Percentiles rank a stretch among this genome's conserved stretches.
Evolutionary conservation across 2,888 invertebrate species (phyloP).

Genomic region (Callosobruchus maculatus): DNA sequence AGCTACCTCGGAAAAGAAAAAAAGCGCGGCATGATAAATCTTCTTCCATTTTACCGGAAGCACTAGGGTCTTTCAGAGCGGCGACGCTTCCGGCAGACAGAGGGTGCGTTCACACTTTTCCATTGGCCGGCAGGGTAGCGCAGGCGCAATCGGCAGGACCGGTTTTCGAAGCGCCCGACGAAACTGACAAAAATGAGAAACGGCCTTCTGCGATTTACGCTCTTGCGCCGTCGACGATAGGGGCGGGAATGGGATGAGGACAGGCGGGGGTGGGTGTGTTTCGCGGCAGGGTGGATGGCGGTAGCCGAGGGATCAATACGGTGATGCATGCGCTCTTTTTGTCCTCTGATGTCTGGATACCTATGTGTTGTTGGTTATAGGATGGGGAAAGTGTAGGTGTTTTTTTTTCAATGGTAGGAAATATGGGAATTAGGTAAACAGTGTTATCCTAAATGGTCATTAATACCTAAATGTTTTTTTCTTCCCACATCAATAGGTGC

Average conservation of each 20-base stretch:
- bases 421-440: not conserved
- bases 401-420: not conserved
- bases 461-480: too few relatives aligned
- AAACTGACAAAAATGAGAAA: not conserved
- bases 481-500: too few relatives aligned
- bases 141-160: not conserved
- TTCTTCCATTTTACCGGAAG: slow-evolving; percentile 45
- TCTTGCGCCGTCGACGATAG: not conserved
- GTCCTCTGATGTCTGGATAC: slow-evolving; percentile 7
- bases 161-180: not conserved
- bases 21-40: slow-evolving; percentile 27
- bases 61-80: slow-evolving; percentile 44
- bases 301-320: slow-evolving; percentile 4
- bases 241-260: not conserved
- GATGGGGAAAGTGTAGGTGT: not conserved
- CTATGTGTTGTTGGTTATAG: not conserved
- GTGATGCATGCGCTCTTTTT: slow-evolving; percentile 8
- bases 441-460: too few relatives aligned
- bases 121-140: not conserved
- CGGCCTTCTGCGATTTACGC: not conserved
- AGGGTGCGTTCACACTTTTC: not conserved
- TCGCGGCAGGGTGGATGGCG: not conserved
- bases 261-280: not conserved
- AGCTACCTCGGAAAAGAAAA: not conserved
- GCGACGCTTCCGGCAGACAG: not conserved